These are phyloP conservation scores for Acinonyx jubatus DNA, from an alignment of 2,113 vertebrate species.

Conservation along the genomic window DNA sequence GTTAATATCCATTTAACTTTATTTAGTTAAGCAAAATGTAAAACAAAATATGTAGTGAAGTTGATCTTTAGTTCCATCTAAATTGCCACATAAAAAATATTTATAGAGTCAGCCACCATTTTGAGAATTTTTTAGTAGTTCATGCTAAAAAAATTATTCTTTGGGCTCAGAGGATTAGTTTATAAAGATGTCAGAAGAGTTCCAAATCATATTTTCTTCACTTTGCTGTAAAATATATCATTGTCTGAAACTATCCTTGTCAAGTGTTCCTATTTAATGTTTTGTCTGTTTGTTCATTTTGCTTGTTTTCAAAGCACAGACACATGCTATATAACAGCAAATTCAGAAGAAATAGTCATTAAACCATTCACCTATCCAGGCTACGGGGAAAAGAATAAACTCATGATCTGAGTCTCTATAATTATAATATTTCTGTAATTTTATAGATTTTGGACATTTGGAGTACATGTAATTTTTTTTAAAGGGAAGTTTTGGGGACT, in stretches of 20 bases:
- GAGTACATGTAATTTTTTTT: not conserved
- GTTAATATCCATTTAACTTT: not conserved
- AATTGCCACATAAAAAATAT: not conserved
- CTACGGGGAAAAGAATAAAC: not conserved
- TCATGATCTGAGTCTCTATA: not conserved
- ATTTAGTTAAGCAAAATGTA: conserved; percentile 45
- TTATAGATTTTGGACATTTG: conserved; percentile 11
- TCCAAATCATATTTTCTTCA: not conserved
- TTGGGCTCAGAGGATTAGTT: not conserved
- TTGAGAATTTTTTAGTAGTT: not conserved
- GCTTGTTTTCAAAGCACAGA: not conserved
- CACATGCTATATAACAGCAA: not conserved
- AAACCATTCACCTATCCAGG: not conserved
- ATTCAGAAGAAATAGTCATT: not conserved
- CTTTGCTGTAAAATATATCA: not conserved
- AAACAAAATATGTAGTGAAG: not conserved
- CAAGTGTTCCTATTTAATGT: not conserved
- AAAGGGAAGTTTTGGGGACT: not conserved
- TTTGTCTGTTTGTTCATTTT: not conserved
- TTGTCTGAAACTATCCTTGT: not conserved
- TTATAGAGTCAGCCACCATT: not conserved
- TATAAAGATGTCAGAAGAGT: not conserved
- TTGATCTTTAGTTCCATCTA: not conserved
- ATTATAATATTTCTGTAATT: not conserved
- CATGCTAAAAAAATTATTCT: not conserved